Conservation (phyloP, 2,888 invertebrate genomes). For the Mythimna ferrago region DNA sequence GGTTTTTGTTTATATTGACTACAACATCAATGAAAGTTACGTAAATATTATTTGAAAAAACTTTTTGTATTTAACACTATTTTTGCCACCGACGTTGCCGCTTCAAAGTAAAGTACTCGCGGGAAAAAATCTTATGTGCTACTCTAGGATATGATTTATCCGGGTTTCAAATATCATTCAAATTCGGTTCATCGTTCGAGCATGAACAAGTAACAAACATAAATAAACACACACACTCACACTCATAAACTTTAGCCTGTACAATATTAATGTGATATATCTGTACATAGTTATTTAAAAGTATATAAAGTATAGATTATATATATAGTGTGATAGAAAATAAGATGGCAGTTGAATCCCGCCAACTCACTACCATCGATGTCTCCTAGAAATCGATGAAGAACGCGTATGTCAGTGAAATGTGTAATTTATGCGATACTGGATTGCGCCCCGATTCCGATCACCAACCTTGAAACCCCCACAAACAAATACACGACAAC, state of each 20-base stretch:
- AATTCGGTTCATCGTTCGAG: too few species aligned
- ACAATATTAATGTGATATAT: too few species aligned
- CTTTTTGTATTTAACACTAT: neutral
- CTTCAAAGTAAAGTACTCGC: too few species aligned
- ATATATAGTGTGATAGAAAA: neutral
- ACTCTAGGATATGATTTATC: too few species aligned
- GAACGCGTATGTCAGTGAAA: conserved; percentile 64
- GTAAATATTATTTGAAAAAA: neutral
- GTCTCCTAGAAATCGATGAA: conserved; percentile 41
- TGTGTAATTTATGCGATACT: conserved; percentile 67
- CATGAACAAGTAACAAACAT: neutral
- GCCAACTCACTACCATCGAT: conserved; percentile 47
- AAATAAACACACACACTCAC: neutral
- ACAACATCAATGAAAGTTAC: neutral
- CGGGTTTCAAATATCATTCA: too few species aligned
- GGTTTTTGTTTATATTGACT: neutral
- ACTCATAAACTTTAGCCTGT: neutral
- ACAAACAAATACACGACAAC: conserved; percentile 61
- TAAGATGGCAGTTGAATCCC: conserved; percentile 11
- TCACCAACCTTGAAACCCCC: conserved; percentile 58
- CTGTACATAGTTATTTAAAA: neutral
- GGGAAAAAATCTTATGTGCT: too few species aligned
- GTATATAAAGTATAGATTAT: neutral
- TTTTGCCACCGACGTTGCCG: too few species aligned
- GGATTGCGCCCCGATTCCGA: conserved; percentile 57